These are phyloP conservation scores for Marronus borbonicus DNA, from an alignment of 2,888 invertebrate genomes.

Conservation along the genomic window DNA sequence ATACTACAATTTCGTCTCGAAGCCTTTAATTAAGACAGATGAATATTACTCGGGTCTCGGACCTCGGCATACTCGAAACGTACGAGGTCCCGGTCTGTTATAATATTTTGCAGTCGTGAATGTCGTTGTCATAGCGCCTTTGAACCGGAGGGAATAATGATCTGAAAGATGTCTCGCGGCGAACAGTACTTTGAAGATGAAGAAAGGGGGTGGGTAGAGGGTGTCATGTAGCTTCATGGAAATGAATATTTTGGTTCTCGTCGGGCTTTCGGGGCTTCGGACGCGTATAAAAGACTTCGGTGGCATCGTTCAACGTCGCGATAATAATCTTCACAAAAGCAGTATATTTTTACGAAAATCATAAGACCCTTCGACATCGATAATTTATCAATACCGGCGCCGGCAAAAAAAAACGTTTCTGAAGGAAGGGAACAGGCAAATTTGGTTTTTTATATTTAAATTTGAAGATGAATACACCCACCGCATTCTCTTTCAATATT, in stretches of 20 bases:
- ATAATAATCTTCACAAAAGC: conserved; percentile 4
- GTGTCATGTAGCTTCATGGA: not conserved
- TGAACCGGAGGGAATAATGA: not conserved
- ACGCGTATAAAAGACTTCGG: not conserved
- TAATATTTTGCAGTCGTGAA: conserved; percentile 29
- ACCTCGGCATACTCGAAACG: not conserved
- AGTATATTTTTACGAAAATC: conserved; percentile 5
- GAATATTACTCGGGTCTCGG: conserved; percentile 15
- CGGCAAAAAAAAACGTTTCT: no score
- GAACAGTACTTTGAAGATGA: not conserved
- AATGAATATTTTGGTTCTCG: not conserved
- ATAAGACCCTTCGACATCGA: not conserved
- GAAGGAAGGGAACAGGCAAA: no score
- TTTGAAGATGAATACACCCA: no score
- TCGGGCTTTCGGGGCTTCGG: not conserved
- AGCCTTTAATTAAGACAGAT: conserved; percentile 33
- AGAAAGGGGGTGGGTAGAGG: not conserved
- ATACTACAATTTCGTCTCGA: conserved; percentile 28
- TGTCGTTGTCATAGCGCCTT: conserved; percentile 6
- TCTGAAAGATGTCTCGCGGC: conserved; percentile 2
- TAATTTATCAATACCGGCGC: conserved; percentile 3
- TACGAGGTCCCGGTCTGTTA: not conserved
- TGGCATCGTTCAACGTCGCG: conserved; percentile 2
- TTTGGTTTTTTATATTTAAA: no score
- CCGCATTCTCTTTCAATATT: no score